Conservation (phyloP, 2,797 vertebrate genomes). For the Pipistrellus pygmaeus region DNA sequence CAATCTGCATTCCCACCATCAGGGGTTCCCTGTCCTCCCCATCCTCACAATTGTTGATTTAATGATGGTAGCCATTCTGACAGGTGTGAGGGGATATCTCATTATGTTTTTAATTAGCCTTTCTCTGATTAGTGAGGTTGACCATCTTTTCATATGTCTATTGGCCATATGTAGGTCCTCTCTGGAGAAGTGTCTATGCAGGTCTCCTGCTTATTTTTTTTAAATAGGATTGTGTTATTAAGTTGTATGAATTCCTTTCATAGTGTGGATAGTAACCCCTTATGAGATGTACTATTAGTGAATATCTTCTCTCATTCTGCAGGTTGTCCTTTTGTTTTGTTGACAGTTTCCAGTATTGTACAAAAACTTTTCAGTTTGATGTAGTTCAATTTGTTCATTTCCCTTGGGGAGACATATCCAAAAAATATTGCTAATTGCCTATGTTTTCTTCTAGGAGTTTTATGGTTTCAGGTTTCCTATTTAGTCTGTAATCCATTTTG, state of each 20-base stretch:
- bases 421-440: neutral
- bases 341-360: neutral
- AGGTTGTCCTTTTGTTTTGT: neutral
- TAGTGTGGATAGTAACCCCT: neutral
- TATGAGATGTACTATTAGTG: neutral
- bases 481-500: too few relatives aligned
- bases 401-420: neutral
- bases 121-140: neutral
- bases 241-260: neutral
- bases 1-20: neutral
- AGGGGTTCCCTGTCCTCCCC: neutral
- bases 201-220: neutral
- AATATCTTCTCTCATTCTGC: neutral
- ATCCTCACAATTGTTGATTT: neutral
- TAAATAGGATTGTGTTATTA: neutral
- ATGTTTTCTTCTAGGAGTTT: neutral
- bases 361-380: neutral
- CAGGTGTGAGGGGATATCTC: neutral
- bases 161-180: neutral
- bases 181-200: neutral
- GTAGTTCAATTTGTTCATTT: neutral
- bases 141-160: neutral
- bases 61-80: neutral
- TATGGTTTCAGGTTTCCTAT: neutral
- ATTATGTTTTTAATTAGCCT: neutral